Conservation (phyloP, 2,888 invertebrate genomes). For the Thera britannica region DNA sequence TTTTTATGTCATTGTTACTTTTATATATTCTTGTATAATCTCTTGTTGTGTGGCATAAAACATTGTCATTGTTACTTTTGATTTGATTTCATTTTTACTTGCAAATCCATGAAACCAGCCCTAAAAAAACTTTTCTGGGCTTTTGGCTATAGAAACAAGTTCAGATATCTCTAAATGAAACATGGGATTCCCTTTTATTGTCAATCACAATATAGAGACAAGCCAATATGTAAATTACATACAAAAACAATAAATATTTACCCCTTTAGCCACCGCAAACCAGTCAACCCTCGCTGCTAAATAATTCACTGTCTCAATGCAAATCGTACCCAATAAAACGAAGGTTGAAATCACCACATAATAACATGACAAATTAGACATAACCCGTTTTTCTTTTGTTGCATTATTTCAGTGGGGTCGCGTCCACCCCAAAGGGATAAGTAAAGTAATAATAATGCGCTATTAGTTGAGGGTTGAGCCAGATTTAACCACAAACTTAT, state of each 20-base stretch:
- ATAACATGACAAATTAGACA: slow-evolving; percentile 51
- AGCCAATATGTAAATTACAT: slow-evolving; percentile 4
- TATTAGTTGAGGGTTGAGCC: slow-evolving; percentile 52
- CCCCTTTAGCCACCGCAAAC: slow-evolving; percentile 24
- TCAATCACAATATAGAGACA: background rate
- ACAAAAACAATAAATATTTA: slow-evolving; percentile 26
- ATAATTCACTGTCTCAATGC: slow-evolving; percentile 37
- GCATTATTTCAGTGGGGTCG: slow-evolving; percentile 72
- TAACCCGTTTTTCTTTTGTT: slow-evolving; percentile 72
- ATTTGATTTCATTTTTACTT: too few species aligned
- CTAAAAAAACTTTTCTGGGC: too few species aligned
- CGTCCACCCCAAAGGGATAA: slow-evolving; percentile 53
- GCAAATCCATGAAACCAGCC: too few species aligned
- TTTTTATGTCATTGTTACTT: too few species aligned
- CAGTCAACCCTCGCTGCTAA: slow-evolving; percentile 39
- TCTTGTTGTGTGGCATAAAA: too few species aligned
- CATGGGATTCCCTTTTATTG: background rate
- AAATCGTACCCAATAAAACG: slow-evolving; percentile 61
- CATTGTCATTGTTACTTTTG: too few species aligned
- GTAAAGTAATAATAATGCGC: slow-evolving; percentile 53
- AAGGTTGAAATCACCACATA: slow-evolving; percentile 62
- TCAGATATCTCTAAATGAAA: background rate
- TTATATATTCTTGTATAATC: too few species aligned
- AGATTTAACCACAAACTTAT: slow-evolving; percentile 44
- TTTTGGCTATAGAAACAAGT: background rate